phyloP scores from a whole-genome alignment of 1,140 invertebrate genomes.

The Helicoverpa armigera region DNA sequence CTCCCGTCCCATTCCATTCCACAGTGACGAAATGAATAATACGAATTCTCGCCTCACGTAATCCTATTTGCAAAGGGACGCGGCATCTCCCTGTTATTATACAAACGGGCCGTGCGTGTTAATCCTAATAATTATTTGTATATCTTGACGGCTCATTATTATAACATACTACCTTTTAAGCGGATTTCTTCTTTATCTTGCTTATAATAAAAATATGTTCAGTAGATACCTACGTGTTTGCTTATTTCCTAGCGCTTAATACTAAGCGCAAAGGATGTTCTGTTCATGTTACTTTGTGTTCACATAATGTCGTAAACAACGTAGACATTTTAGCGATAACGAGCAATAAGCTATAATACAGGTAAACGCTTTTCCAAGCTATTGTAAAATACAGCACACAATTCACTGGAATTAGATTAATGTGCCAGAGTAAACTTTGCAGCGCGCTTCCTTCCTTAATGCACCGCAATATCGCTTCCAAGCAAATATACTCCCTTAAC shows the following conservation, averaged over 20 bases:
- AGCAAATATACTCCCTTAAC: constrained; percentile 33
- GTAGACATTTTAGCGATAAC: not conserved
- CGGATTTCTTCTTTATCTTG: not conserved
- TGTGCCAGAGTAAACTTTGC: constrained; percentile 13
- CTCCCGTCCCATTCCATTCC: not conserved
- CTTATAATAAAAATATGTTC: constrained; percentile 1
- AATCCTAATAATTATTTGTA: constrained; percentile 36
- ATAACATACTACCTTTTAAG: too few relatives aligned
- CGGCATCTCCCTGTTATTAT: constrained; percentile 31
- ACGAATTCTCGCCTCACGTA: constrained; percentile 46
- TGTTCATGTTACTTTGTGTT: not conserved
- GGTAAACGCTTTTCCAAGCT: constrained; percentile 29
- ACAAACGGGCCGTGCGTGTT: constrained; percentile 28
- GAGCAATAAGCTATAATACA: not conserved
- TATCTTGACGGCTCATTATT: constrained; percentile 36
- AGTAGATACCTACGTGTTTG: not conserved
- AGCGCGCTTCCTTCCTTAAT: constrained; percentile 37
- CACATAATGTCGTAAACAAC: too few relatives aligned
- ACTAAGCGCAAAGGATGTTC: too few relatives aligned
- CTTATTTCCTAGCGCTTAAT: not conserved
- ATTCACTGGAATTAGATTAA: constrained; percentile 32
- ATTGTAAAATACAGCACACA: constrained; percentile 29
- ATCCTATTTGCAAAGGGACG: constrained; percentile 44
- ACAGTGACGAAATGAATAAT: constrained; percentile 48
- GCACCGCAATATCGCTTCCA: constrained; percentile 35